Conservation (phyloP, 2,113 vertebrate species). For the Chionis minor region DNA sequence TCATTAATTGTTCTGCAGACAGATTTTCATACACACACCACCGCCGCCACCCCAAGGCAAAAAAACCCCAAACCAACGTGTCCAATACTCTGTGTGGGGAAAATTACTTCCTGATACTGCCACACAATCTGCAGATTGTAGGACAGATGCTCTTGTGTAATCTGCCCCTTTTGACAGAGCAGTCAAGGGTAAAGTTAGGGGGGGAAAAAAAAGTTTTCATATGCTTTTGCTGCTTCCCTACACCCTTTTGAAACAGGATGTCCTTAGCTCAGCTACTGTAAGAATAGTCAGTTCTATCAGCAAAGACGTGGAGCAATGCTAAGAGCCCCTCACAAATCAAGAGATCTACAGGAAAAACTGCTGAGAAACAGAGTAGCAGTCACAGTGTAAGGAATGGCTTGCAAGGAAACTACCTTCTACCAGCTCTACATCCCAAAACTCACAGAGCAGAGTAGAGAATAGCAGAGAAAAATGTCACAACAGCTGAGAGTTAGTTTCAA, state of each 20-base stretch:
- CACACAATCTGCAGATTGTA: not conserved
- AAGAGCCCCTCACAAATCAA: not conserved
- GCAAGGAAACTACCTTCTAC: not conserved
- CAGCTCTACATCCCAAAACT: not conserved
- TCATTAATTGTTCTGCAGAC: not conserved
- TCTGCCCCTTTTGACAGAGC: not conserved
- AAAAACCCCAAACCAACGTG: not conserved
- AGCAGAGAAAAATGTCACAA: not conserved
- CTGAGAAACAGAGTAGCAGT: not conserved
- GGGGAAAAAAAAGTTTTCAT: not conserved
- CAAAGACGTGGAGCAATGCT: not conserved
- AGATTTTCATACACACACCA: not conserved
- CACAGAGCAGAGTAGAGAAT: not conserved
- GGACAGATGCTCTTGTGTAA: not conserved
- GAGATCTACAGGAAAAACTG: not conserved
- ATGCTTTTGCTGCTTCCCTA: not conserved
- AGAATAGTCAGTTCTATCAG: not conserved
- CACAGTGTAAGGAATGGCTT: not conserved
- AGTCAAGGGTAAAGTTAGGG: not conserved
- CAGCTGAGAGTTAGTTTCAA: not conserved
- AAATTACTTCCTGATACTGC: not conserved
- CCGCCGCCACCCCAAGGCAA: rapidly evolving
- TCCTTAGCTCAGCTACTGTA: not conserved
- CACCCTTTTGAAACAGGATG: not conserved
- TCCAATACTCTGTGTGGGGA: not conserved